Evolutionary conservation across 2,888 invertebrate species (phyloP).

Genomic region (Aquatica leii): DNA sequence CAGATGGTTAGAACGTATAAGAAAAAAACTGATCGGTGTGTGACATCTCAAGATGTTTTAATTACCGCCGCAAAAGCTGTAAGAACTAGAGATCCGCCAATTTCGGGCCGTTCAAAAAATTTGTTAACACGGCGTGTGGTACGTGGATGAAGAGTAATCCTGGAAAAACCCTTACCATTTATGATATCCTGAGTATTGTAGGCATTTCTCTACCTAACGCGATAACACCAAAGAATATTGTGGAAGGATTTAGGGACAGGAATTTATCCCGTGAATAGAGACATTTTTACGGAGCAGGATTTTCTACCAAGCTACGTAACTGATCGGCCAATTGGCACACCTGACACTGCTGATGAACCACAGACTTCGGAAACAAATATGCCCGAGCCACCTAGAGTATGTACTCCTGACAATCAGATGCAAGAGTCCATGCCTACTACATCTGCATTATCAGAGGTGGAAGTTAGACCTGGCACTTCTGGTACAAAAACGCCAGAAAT

Average conservation of each 20-base stretch:
- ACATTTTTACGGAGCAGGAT: constrained; percentile 18
- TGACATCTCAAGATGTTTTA: no score
- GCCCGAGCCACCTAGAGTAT: no score
- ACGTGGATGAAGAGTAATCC: not conserved
- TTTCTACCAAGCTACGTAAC: constrained; percentile 14
- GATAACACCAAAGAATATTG: constrained; percentile 13
- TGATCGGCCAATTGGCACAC: not conserved
- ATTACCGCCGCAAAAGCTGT: no score
- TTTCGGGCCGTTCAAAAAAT: constrained; percentile 19
- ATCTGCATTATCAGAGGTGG: no score
- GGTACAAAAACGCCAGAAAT: not conserved
- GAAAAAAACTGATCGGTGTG: no score
- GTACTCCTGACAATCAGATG: no score
- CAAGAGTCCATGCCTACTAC: no score
- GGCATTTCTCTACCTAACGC: constrained; percentile 15
- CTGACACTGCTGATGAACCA: no score
- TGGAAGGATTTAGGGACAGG: constrained; percentile 7
- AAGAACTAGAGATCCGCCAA: no score
- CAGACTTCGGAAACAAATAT: no score
- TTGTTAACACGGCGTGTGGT: not conserved
- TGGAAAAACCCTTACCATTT: constrained; percentile 21
- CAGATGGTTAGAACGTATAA: no score
- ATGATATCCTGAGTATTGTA: constrained; percentile 35
- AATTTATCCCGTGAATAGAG: constrained; percentile 2
- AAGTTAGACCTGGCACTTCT: no score